phyloP scores from a whole-genome alignment of 2,888 invertebrate genomes.

The Strigamia crassipes region DNA sequence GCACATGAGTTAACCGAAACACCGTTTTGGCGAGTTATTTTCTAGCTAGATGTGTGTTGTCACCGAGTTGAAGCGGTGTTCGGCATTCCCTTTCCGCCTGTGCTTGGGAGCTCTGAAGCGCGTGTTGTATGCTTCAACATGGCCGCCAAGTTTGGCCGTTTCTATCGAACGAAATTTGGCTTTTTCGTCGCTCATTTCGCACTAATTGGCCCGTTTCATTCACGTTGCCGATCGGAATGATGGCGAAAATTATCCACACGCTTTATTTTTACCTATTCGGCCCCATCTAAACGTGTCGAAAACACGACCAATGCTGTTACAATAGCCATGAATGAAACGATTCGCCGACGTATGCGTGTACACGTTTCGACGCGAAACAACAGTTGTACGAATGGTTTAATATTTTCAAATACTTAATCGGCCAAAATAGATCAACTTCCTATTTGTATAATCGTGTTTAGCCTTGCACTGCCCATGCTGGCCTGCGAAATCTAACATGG shows the following conservation, averaged over 20 bases:
- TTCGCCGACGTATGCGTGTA: too few relatives aligned
- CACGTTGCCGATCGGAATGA: background rate
- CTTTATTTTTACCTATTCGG: too few relatives aligned
- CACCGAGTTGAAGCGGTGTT: background rate
- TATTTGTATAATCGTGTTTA: background rate
- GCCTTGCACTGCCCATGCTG: background rate
- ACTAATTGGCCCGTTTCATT: background rate
- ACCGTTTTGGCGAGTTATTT: background rate
- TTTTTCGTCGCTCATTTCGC: background rate
- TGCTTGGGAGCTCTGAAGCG: constrained; percentile 10
- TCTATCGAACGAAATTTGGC: background rate
- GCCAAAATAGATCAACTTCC: background rate
- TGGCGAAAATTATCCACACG: too few relatives aligned
- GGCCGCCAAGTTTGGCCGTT: constrained; percentile 13
- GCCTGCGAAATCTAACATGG: background rate
- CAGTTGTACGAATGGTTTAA: background rate
- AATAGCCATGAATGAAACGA: too few relatives aligned
- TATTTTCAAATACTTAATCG: background rate
- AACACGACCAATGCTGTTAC: too few relatives aligned
- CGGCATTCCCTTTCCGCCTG: constrained; percentile 10
- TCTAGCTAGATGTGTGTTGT: background rate
- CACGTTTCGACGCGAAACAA: background rate
- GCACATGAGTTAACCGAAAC: background rate
- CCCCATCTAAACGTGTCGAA: too few relatives aligned
- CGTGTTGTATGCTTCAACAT: constrained; percentile 45